These are phyloP conservation scores for Morphnarchus princeps DNA, from an alignment of 2,113 vertebrate genomes.

Conservation along the genomic window DNA sequence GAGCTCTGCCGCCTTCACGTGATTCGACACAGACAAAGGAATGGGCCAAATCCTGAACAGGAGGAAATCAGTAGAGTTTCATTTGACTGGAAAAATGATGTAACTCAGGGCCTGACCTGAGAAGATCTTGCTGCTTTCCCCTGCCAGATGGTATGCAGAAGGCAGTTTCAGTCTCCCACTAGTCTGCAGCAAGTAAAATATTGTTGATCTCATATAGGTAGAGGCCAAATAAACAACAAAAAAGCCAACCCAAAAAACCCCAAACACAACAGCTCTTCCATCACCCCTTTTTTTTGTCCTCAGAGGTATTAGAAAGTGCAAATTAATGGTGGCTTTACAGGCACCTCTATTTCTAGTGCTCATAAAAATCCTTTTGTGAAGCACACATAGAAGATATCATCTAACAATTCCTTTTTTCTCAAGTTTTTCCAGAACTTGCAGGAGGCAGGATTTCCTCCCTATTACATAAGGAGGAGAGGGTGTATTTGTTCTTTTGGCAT, in stretches of 20 bases:
- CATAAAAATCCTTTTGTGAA: background rate
- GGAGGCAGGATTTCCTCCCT: slow-evolving; percentile 50
- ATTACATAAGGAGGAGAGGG: slow-evolving; percentile 15
- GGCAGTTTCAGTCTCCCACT: background rate
- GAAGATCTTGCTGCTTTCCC: background rate
- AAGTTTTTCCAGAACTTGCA: background rate
- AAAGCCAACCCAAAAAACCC: background rate
- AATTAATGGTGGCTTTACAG: background rate
- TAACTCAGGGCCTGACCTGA: background rate
- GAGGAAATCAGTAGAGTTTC: background rate
- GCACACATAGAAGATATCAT: background rate
- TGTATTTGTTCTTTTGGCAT: background rate
- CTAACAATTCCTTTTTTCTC: background rate
- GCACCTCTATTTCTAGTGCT: background rate
- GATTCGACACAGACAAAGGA: background rate
- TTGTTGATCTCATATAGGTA: background rate
- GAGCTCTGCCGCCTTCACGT: background rate
- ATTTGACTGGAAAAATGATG: background rate
- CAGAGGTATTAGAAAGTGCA: background rate
- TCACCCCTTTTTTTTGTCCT: background rate
- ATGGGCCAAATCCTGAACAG: background rate
- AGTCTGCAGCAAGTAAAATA: background rate
- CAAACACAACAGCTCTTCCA: background rate
- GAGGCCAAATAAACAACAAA: background rate
- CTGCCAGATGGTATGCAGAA: background rate